Evolutionary conservation across 2,113 vertebrate species (phyloP).

Genomic region (Globicephala melas): DNA sequence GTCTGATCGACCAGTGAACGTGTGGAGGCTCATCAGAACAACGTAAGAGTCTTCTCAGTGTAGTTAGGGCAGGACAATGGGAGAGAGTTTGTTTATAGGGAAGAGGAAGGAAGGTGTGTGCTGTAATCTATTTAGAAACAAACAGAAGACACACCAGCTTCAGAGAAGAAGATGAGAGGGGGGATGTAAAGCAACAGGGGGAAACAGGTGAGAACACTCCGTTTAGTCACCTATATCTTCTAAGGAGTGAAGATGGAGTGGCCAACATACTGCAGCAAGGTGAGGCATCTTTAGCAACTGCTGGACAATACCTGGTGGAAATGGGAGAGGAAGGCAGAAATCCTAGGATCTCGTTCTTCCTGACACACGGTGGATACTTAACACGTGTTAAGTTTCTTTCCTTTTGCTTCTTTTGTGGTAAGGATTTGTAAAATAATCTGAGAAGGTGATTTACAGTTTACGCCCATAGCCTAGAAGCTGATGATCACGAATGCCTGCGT

Average conservation of each 20-base stretch:
- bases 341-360: conserved; percentile 22
- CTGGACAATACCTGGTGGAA: not conserved
- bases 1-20: not conserved
- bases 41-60: not conserved
- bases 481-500: not conserved
- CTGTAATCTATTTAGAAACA: not conserved
- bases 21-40: not conserved
- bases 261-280: not conserved
- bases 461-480: not conserved
- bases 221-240: not conserved
- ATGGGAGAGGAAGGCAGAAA: not conserved
- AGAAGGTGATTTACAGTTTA: not conserved
- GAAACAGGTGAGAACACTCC: not conserved
- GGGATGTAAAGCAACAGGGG: not conserved
- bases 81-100: not conserved
- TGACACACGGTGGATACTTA: not conserved
- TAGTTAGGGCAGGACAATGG: not conserved
- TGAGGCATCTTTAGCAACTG: not conserved
- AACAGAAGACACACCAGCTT: not conserved
- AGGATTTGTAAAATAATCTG: conserved; percentile 14
- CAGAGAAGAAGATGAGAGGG: not conserved
- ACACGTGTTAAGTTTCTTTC: not conserved
- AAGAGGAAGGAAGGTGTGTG: not conserved
- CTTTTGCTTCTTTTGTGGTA: not conserved
- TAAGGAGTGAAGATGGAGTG: not conserved